Percentiles rank a stretch among this genome's conserved stretches.
Conservation (phyloP, 2,797 vertebrate genomes). For the Brachyalestes nurse region DNA sequence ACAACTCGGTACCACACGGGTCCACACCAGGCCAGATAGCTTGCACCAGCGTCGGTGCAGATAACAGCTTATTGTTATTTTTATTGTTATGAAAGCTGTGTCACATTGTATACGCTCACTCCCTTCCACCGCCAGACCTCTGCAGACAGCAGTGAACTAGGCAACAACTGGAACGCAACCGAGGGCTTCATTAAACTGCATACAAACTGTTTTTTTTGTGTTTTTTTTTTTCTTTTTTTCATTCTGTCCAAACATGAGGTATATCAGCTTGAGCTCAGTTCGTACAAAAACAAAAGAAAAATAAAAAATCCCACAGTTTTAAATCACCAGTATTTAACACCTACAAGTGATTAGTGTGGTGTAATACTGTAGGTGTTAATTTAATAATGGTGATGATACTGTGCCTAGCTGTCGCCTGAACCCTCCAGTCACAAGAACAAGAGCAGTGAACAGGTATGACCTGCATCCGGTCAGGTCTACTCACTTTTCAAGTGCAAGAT, state of each 20-base stretch:
- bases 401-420: conserved; percentile 35
- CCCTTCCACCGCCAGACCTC: conserved; percentile 37
- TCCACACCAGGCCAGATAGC: conserved; percentile 15
- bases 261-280: conserved; percentile 65
- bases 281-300: conserved; percentile 49
- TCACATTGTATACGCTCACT: conserved; percentile 37
- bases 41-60: conserved; percentile 24
- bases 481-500: conserved; percentile 52
- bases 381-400: conserved; percentile 15
- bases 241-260: conserved; percentile 69
- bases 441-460: conserved; percentile 45
- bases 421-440: conserved; percentile 47
- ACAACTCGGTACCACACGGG: not conserved
- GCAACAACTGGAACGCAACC: conserved; percentile 44
- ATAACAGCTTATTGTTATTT: conserved; percentile 36
- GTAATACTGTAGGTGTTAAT: conserved; percentile 19
- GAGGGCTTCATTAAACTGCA: conserved; percentile 54
- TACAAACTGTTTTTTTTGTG: conserved; percentile 51
- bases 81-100: conserved; percentile 47
- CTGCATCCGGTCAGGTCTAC: conserved; percentile 47
- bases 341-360: not conserved
- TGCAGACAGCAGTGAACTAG: conserved; percentile 42
- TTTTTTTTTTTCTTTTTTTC: conserved; percentile 41
- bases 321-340: conserved; percentile 33
- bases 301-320: conserved; percentile 10